Evolutionary conservation across 2,113 vertebrate genomes (phyloP).

Genomic region (Gambusia affinis): DNA sequence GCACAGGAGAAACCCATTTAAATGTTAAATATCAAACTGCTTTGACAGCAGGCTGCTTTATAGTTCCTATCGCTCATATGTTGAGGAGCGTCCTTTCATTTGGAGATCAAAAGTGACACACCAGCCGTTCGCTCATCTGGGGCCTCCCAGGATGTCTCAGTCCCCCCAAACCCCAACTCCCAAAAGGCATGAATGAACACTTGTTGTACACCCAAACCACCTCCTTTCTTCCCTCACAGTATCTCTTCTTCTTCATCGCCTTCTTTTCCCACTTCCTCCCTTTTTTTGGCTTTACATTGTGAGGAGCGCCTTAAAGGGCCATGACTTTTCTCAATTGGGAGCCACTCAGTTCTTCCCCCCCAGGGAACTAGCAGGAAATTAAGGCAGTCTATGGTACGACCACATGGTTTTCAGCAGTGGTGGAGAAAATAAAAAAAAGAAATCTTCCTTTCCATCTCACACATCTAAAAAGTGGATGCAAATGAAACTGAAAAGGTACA

Average conservation of each 20-base stretch:
- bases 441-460: slow-evolving; percentile 68
- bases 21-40: slow-evolving; percentile 30
- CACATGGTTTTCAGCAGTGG: slow-evolving; percentile 77
- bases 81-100: slow-evolving; percentile 64
- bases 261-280: slow-evolving; percentile 69
- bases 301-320: slow-evolving; percentile 85
- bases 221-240: slow-evolving; percentile 50
- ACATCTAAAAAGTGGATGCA: neutral
- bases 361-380: slow-evolving; percentile 83
- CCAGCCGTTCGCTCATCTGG: slow-evolving; percentile 61
- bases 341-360: slow-evolving; percentile 75
- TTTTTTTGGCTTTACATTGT: slow-evolving; percentile 75
- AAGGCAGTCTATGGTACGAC: slow-evolving; percentile 81
- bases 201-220: slow-evolving; percentile 57
- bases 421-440: slow-evolving; percentile 43
- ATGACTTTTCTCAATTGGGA: slow-evolving; percentile 87
- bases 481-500: neutral
- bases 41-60: slow-evolving; percentile 27
- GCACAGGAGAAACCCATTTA: slow-evolving; percentile 12
- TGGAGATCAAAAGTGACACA: slow-evolving; percentile 78
- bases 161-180: slow-evolving; percentile 10
- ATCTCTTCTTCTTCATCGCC: slow-evolving; percentile 33
- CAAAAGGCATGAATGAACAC: slow-evolving; percentile 74
- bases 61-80: slow-evolving; percentile 42
- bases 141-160: slow-evolving; percentile 62